Percentiles rank a stretch among this genome's conserved stretches.
Conservation (phyloP, 2,888 invertebrate genomes). For the Asteroscopus sphinx region DNA sequence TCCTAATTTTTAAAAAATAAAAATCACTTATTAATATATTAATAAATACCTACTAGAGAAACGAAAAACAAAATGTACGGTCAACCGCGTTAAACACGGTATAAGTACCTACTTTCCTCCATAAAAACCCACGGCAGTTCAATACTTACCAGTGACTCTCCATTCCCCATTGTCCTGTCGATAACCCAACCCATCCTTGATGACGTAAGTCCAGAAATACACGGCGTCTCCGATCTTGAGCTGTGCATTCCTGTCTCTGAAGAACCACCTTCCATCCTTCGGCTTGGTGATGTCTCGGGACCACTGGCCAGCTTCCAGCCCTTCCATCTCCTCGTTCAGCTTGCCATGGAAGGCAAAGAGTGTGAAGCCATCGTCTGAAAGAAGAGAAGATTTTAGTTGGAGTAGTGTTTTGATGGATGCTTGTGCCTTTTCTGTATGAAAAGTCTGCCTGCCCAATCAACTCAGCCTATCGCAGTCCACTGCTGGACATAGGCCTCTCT, state of each 20-base stretch:
- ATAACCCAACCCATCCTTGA: slow-evolving; percentile 92
- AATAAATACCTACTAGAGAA: no score
- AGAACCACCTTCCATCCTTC: slow-evolving; percentile 92
- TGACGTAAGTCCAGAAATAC: slow-evolving; percentile 94
- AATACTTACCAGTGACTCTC: slow-evolving; percentile 85
- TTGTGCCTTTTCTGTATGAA: no score
- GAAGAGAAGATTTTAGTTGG: not conserved
- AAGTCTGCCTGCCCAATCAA: no score
- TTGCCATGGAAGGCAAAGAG: slow-evolving; percentile 90
- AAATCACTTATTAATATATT: no score
- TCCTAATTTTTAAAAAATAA: no score
- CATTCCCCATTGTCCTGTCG: slow-evolving; percentile 91
- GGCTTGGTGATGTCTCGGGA: slow-evolving; percentile 91
- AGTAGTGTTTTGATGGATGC: no score
- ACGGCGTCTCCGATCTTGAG: slow-evolving; percentile 92
- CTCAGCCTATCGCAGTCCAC: no score
- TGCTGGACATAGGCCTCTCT: no score
- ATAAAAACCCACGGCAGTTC: no score
- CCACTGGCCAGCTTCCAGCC: slow-evolving; percentile 92
- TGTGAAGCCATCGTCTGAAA: slow-evolving; percentile 90
- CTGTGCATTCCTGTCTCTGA: slow-evolving; percentile 88
- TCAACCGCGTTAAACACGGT: no score
- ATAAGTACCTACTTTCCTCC: no score
- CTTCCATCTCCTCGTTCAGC: slow-evolving; percentile 93
- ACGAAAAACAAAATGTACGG: no score